Conservation (phyloP, 2,888 invertebrate species). For the Bibio marci region DNA sequence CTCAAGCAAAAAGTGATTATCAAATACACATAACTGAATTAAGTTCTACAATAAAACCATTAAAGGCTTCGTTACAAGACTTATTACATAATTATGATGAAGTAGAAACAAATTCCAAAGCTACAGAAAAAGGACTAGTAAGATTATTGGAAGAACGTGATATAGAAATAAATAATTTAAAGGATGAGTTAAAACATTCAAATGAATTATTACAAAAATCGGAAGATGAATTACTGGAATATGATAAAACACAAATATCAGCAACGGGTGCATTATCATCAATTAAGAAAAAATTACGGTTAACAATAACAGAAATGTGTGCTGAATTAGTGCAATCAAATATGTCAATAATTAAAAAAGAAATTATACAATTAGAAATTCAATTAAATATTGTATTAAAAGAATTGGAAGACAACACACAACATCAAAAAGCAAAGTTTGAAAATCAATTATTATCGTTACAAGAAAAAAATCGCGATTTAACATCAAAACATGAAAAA, state of each 20-base stretch:
- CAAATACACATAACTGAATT: slow-evolving; percentile 63
- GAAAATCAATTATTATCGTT: slow-evolving; percentile 60
- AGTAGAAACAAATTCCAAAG: slow-evolving; percentile 53
- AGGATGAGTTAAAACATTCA: slow-evolving; percentile 64
- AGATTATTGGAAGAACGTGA: slow-evolving; percentile 50
- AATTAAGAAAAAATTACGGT: slow-evolving; percentile 67
- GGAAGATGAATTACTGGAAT: slow-evolving; percentile 52
- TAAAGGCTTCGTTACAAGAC: slow-evolving; percentile 54
- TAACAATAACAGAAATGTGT: slow-evolving; percentile 85
- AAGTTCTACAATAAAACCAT: slow-evolving; percentile 55
- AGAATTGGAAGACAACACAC: slow-evolving; percentile 82
- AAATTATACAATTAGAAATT: slow-evolving; percentile 60
- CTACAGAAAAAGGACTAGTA: slow-evolving; percentile 43
- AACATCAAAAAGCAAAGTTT: slow-evolving; percentile 58
- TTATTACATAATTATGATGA: slow-evolving; percentile 67
- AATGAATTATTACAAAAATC: slow-evolving; percentile 63
- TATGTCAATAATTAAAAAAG: slow-evolving; percentile 58
- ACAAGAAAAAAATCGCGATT: slow-evolving; percentile 56
- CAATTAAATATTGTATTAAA: slow-evolving; percentile 67
- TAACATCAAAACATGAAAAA: slow-evolving; percentile 50
- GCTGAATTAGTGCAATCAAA: slow-evolving; percentile 63
- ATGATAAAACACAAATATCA: slow-evolving; percentile 59
- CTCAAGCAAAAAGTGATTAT: slow-evolving; percentile 61
- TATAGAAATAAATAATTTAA: slow-evolving; percentile 52
- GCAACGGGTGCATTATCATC: slow-evolving; percentile 83